Percentiles rank a stretch among this genome's conserved stretches.
Evolutionary conservation across 1,140 invertebrate genomes (phyloP).

Genomic region (Habropoda laboriosa): DNA sequence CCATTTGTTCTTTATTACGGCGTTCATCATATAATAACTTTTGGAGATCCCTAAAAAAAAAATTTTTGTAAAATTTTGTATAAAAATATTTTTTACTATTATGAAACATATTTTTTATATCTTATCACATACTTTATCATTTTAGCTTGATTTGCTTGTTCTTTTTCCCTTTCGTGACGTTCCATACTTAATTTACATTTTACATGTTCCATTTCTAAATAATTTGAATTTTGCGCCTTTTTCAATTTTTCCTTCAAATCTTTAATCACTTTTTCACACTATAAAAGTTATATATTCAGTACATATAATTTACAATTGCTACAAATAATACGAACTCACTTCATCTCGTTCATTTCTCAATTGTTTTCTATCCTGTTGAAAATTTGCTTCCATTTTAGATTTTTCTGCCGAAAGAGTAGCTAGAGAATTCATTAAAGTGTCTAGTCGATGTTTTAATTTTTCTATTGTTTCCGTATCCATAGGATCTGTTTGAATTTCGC

Average conservation of each 20-base stretch:
- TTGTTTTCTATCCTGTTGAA: conserved; percentile 90
- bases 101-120: background rate
- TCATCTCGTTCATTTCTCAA: conserved; percentile 86
- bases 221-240: conserved; percentile 82
- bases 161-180: conserved; percentile 89
- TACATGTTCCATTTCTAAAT: conserved; percentile 85
- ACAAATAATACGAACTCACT: conserved; percentile 64
- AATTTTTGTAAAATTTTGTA: background rate
- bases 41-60: conserved; percentile 83
- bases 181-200: conserved; percentile 89
- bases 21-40: conserved; percentile 85
- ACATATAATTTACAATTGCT: conserved; percentile 4
- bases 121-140: conserved; percentile 82
- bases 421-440: conserved; percentile 88
- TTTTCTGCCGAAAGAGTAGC: conserved; percentile 92
- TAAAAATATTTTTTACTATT: background rate
- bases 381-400: conserved; percentile 90
- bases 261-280: conserved; percentile 86
- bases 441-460: conserved; percentile 83
- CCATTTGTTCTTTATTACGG: conserved; percentile 84
- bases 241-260: conserved; percentile 85
- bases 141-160: conserved; percentile 88
- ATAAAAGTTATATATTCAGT: conserved; percentile 65
- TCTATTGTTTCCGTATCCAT: conserved; percentile 73
- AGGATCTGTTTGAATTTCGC: conserved; percentile 56